Percentiles rank a stretch among this genome's conserved stretches.
Conservation (phyloP, 2,888 invertebrate species). For the Atethmia centrago region DNA sequence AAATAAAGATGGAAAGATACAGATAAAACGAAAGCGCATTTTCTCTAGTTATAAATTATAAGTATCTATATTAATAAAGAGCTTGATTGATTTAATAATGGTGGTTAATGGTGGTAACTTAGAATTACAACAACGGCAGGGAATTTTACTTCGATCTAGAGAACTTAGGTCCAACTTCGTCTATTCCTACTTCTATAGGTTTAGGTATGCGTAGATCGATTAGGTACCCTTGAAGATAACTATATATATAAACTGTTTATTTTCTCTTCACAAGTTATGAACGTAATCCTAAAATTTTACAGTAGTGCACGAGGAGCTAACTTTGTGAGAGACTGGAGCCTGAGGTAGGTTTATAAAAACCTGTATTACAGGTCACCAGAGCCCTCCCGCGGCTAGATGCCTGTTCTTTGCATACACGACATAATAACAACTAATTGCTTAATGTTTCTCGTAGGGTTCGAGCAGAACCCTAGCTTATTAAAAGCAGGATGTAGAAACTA, state of each 20-base stretch:
- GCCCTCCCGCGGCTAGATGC: too few species aligned
- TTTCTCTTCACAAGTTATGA: too few species aligned
- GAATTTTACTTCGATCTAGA: slow-evolving; percentile 33
- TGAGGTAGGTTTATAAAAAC: too few species aligned
- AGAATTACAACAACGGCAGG: not conserved
- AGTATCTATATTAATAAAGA: too few species aligned
- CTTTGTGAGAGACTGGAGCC: too few species aligned
- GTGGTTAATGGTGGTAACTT: not conserved
- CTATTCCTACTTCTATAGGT: not conserved
- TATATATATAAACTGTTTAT: too few species aligned
- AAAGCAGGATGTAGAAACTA: not conserved
- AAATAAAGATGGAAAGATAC: slow-evolving; percentile 7
- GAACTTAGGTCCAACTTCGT: slow-evolving; percentile 13
- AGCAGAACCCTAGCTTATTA: not conserved
- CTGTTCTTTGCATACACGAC: too few species aligned
- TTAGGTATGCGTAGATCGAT: not conserved
- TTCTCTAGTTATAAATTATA: not conserved
- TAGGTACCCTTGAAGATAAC: not conserved
- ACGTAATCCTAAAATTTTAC: too few species aligned
- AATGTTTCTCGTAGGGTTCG: not conserved
- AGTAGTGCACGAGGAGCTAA: too few species aligned
- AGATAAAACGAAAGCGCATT: slow-evolving; percentile 12
- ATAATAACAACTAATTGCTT: not conserved
- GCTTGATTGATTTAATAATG: slow-evolving; percentile 1
- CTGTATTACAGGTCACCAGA: too few species aligned